Base-by-base conservation (phyloP, 1,140 invertebrate genomes). In the Aphaenogaster ashmeadi region DNA sequence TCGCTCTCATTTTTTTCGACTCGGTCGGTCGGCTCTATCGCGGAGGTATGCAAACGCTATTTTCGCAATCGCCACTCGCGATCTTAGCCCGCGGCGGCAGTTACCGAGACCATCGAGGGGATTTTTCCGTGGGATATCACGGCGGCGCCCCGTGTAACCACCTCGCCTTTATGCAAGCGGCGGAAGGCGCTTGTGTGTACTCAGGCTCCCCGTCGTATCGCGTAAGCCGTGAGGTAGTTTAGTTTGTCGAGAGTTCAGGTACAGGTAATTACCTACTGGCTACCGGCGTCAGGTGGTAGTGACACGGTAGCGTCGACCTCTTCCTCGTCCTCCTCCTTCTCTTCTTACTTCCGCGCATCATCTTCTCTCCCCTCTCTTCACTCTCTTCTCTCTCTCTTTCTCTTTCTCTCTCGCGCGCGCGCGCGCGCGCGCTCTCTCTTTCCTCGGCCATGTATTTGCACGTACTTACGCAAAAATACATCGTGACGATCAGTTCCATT, bases 241-340 rank as follows among this genome's bases (percentile, higher is more conserved):
- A 88, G 90, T 89, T 91, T 77, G 81, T 69, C 72, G 62, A 52
- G 88, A 94, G 91, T 94, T 93, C 87, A 91, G 93, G 85, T 91
- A 91, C 89, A 92, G 87, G 93, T 94, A 94, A 94, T 94, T 94
- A 94, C 93, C 92, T 92, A 88, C 84, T 89, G 88, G 89, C 91
- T 90, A 93, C 91, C 86, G 88, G 90, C 92, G 92, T 93, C 94
- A 94, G 94, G 90, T 94, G 93, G 87, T 91, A 86, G 91, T 93
- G 93, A 92, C 94, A 92, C 88, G 88, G 85, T 87, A 91, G 66
- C 87, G 72, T 69, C 84, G 80, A 83, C 88, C 78, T 87, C 38
- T 80, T 87, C 67, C 44, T 44, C 66, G 5, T 74, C 21, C 36
- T 38, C 27, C 56, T 33, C 75, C 69, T 66, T 33, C 36, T 54